phyloP scores from a whole-genome alignment of 1,140 invertebrate genomes.

The Drosophila malerkotliana region DNA sequence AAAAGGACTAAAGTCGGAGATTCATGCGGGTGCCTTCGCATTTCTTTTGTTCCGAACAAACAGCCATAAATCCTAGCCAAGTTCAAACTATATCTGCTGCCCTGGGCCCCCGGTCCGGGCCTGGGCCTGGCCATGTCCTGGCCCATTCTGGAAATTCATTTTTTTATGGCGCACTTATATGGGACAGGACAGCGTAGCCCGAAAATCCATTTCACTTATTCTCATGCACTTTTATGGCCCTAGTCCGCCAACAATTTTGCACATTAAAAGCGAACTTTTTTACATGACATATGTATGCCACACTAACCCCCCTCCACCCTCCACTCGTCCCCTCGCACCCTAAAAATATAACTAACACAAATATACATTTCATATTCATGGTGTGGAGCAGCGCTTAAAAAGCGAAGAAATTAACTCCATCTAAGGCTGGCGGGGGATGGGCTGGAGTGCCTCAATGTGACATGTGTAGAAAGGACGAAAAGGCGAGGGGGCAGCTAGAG shows the following conservation, averaged over 20 bases:
- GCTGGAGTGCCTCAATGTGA: slow-evolving; percentile 13
- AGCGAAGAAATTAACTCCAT: slow-evolving; percentile 75
- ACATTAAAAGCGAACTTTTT: slow-evolving; percentile 77
- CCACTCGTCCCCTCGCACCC: neutral
- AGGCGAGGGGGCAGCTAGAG: neutral
- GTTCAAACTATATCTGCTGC: slow-evolving; percentile 57
- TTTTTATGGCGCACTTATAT: slow-evolving; percentile 71
- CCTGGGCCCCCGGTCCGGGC: neutral
- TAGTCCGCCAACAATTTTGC: slow-evolving; percentile 73
- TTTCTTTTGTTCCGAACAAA: slow-evolving; percentile 62
- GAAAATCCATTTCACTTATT: slow-evolving; percentile 78
- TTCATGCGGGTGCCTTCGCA: slow-evolving; percentile 14
- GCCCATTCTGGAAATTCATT: slow-evolving; percentile 33
- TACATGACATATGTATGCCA: slow-evolving; percentile 76
- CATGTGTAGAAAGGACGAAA: slow-evolving; percentile 43
- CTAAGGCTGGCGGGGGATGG: slow-evolving; percentile 21
- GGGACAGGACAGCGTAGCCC: slow-evolving; percentile 48
- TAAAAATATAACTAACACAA: slow-evolving; percentile 71
- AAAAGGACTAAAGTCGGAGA: neutral
- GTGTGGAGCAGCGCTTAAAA: slow-evolving; percentile 68
- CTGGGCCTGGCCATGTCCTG: neutral
- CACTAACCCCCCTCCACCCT: neutral
- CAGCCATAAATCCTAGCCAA: slow-evolving; percentile 61
- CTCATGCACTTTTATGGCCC: slow-evolving; percentile 77
- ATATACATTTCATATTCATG: slow-evolving; percentile 80